Base-by-base conservation (phyloP, 2,113 vertebrate species). In the Camelus dromedarius region DNA sequence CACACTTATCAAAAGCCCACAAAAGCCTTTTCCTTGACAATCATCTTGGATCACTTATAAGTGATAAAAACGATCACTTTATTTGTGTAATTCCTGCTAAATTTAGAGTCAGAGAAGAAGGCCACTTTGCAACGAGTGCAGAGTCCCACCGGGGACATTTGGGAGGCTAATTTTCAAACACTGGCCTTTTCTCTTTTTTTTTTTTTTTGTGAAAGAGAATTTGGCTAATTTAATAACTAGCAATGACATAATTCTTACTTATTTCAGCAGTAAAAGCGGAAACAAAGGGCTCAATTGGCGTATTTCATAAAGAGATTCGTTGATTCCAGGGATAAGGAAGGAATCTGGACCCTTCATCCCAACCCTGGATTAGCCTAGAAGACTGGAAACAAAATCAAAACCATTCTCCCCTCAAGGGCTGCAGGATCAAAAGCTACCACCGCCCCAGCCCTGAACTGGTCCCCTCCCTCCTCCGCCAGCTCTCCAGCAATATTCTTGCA, bases 231-330 rank as follows among this genome's bases (percentile, higher is more conserved):
- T 96, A 79, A 32, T 85, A 95, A 72, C 62, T 30, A 35, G 48
- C 67, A 91, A 85, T 82, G 72, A 82, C 30, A 85, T 69, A 73
- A 88, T 70, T 80, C 77, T 90, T 90, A 52, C 91, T 95, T 91
- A 83, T 81, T 88, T 81, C 77, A 22, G 2, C 70, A 95, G 72
- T 48, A 54, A 42, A 83, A 66, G 81, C 62, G 9, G 38, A 84
- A 91, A 81, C 66, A 54, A 76, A 73, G 35, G 52, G 5, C 69
- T 14, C 52, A 26, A 66, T 67, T 60, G 86, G n/a, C 87, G 28
- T n/a, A 77, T 89, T 95, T 95, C 66, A 93, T 91, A 84, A 96
- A 87, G 60, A 72, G 46, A 81, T 52, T 66, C 92, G 60, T 16
- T 96, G 90, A 92, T 28, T 91, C 54, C 16, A 81, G 20, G 56